phyloP scores from a whole-genome alignment of 1,140 invertebrate species.

The Campodea augens region DNA sequence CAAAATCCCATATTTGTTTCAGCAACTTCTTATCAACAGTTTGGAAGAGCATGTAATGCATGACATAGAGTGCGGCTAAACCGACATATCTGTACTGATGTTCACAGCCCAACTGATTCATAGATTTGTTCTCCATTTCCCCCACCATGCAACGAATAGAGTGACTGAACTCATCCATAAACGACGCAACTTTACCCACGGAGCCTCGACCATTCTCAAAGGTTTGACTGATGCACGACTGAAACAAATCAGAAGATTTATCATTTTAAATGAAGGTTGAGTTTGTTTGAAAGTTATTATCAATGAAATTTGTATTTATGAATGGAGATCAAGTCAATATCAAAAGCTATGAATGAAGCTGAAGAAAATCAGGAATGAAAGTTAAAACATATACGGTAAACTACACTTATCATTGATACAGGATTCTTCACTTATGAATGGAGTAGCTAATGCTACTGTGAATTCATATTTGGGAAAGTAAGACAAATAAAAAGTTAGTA shows the following conservation, averaged over 20 bases:
- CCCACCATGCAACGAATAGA: slow-evolving; percentile 44
- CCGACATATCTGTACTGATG: slow-evolving; percentile 41
- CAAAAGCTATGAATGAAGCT: slow-evolving; percentile 21
- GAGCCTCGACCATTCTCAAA: slow-evolving; percentile 37
- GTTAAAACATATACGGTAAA: too few species aligned
- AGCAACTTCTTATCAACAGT: slow-evolving; percentile 56
- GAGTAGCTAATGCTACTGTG: too few species aligned
- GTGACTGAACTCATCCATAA: slow-evolving; percentile 47
- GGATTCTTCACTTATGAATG: too few species aligned
- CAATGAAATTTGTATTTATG: slow-evolving; percentile 23
- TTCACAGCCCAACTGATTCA: slow-evolving; percentile 29
- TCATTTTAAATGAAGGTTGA: slow-evolving; percentile 4
- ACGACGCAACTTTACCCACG: slow-evolving; percentile 37
- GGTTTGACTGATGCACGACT: slow-evolving; percentile 38
- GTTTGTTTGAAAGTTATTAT: neutral
- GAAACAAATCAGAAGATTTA: slow-evolving; percentile 7
- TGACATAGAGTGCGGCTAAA: slow-evolving; percentile 45
- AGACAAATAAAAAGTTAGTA: too few species aligned
- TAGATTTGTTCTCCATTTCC: slow-evolving; percentile 34
- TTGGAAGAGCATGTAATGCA: slow-evolving; percentile 54
- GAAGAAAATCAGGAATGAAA: too few species aligned
- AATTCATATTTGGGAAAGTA: too few species aligned
- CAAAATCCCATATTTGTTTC: slow-evolving; percentile 45
- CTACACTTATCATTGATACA: too few species aligned
- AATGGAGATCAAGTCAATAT: too few species aligned